Evolutionary conservation across 2,888 invertebrate genomes (phyloP), one percentile per base, ranked within the genome.

Genomic region (Achlya flavicornis): DNA sequence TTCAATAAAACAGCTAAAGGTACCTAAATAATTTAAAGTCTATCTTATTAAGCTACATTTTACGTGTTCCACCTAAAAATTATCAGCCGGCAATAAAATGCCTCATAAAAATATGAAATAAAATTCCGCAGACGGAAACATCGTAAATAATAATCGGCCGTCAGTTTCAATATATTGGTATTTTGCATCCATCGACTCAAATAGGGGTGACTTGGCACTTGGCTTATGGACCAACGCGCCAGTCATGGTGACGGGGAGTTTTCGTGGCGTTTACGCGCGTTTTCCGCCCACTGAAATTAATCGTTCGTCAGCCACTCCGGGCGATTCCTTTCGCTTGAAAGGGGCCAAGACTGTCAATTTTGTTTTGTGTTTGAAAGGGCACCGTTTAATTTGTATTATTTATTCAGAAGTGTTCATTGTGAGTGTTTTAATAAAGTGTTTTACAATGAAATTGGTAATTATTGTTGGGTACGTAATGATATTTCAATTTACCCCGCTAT

Each of bases 161-260:
- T 83, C 81, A 78, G 79, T 83, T 84, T 83, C 86, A 86, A 87
- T 89, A 83, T 83, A 87, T 84, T 84, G 85, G 79, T 78, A 79
- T 82, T 87, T 85, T 83, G 81, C 82, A 77, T 83, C 81, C 81
- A 82, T 83, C 83, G 83, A 80, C 75, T 84, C 77, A 77, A 82
- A 84, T 80, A 76, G 73, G 68, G 76, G 78, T 86, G 87, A 88
- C 84, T 87, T 82, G 77, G 79, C 84, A 88, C 85, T 87, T 82
- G 78, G 80, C 84, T 82, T 81, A 73, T 75, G 75, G 82, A 83
- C 79, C 79, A 83, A 77, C 76, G 70, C 68, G 77, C 71, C 57
- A 64, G 85, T 92, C 91, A 91, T 73, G 74, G 66, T 91, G 90
- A 91, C 87, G 76, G 43, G 58, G 80, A 81, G 76, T 61, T 76